Conservation (phyloP, 2,113 vertebrate species). For the Trogon melanurus region DNA sequence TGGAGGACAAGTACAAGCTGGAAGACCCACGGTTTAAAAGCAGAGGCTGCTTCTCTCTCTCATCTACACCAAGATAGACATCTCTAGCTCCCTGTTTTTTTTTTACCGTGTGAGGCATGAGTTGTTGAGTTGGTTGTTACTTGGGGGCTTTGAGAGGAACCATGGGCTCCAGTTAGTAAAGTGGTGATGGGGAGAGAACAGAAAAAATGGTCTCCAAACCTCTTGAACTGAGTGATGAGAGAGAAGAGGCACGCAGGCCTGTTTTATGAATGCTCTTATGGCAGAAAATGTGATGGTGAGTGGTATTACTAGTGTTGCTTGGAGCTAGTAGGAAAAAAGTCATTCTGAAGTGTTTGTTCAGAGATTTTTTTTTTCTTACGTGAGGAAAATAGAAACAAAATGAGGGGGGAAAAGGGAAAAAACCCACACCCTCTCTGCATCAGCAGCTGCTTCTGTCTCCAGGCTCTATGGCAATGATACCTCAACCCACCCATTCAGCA, state of each 20-base stretch:
- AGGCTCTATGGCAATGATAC: slow-evolving; percentile 74
- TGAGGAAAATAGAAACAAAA: slow-evolving; percentile 75
- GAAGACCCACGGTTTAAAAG: neutral
- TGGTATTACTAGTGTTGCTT: slow-evolving; percentile 48
- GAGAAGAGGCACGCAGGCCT: neutral
- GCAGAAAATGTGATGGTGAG: slow-evolving; percentile 8
- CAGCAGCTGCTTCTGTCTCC: slow-evolving; percentile 71
- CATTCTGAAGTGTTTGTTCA: slow-evolving; percentile 62
- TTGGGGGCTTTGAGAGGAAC: neutral
- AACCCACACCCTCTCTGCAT: neutral
- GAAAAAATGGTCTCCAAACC: neutral
- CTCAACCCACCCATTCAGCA: slow-evolving; percentile 76
- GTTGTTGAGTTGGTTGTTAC: neutral
- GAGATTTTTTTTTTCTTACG: slow-evolving; percentile 48
- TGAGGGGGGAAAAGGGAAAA: neutral
- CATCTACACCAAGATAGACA: accelerated
- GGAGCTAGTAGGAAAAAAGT: slow-evolving; percentile 53
- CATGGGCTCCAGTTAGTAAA: neutral
- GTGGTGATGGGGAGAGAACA: neutral
- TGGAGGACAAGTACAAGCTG: neutral
- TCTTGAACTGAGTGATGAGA: neutral
- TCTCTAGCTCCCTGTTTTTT: neutral
- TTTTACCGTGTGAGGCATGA: neutral
- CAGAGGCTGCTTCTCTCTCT: neutral
- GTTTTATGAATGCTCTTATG: neutral